Evolutionary conservation across 2,797 vertebrate species (phyloP).

Genomic region (Takifugu rubripes): DNA sequence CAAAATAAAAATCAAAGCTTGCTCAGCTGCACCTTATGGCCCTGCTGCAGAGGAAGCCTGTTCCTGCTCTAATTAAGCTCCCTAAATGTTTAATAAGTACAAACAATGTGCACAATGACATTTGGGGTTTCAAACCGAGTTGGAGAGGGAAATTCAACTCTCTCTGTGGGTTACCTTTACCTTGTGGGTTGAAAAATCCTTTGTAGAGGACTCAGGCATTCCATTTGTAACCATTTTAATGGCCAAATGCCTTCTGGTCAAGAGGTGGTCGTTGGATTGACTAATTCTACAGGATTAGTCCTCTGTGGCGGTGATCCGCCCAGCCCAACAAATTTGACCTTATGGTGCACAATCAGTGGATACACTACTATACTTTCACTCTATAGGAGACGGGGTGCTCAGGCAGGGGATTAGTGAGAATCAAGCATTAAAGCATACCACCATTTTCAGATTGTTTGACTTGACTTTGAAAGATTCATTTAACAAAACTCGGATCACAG

Average conservation of each 20-base stretch:
- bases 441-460: constrained; percentile 44
- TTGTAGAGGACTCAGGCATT: constrained; percentile 62
- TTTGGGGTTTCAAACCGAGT: constrained; percentile 37
- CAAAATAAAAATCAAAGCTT: constrained; percentile 29
- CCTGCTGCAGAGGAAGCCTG: constrained; percentile 26
- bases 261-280: constrained; percentile 64
- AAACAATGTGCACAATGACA: constrained; percentile 51
- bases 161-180: constrained; percentile 61
- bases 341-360: constrained; percentile 53
- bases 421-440: constrained; percentile 41
- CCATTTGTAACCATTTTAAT: constrained; percentile 72
- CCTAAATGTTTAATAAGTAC: constrained; percentile 63
- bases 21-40: constrained; percentile 28
- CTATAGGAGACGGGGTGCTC: constrained; percentile 49
- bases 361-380: constrained; percentile 54
- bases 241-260: constrained; percentile 62
- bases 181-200: constrained; percentile 30
- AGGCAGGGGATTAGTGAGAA: constrained; percentile 59
- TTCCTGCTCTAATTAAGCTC: constrained; percentile 56
- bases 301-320: constrained; percentile 54
- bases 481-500: constrained; percentile 58
- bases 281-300: constrained; percentile 71
- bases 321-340: constrained; percentile 64
- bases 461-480: constrained; percentile 61
- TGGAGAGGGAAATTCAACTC: constrained; percentile 47